Evolutionary conservation across 2,888 invertebrate species (phyloP).

Genomic region (Lamellibrachia satsuma): DNA sequence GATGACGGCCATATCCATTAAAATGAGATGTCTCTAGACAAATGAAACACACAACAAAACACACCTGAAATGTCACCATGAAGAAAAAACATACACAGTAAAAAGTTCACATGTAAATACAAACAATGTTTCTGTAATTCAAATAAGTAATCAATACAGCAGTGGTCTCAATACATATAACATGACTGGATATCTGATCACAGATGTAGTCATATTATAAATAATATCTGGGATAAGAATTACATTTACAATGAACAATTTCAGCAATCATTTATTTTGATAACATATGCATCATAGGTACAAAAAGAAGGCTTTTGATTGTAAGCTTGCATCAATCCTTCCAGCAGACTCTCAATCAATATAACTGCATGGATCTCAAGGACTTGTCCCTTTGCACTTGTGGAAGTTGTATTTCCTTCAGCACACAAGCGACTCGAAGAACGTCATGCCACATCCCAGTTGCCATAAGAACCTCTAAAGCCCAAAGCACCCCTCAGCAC

Average conservation of each 20-base stretch:
- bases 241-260: too few species aligned
- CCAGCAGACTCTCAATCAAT: too few species aligned
- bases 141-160: neutral
- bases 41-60: neutral
- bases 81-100: neutral
- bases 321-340: too few species aligned
- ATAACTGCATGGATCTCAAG: too few species aligned
- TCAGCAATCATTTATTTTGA: too few species aligned
- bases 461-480: neutral
- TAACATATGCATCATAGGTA: too few species aligned
- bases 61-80: neutral
- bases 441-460: neutral
- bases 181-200: neutral
- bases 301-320: too few species aligned
- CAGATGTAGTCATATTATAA: too few species aligned
- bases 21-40: neutral
- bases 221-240: too few species aligned
- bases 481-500: neutral
- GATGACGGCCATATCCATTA: neutral
- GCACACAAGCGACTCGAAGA: neutral
- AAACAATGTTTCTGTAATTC: neutral
- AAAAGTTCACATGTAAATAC: neutral
- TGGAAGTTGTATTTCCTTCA: neutral
- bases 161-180: neutral
- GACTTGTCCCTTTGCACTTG: too few species aligned